Base-by-base conservation (phyloP, 1,140 invertebrate species). In the Odontomachus brunneus region DNA sequence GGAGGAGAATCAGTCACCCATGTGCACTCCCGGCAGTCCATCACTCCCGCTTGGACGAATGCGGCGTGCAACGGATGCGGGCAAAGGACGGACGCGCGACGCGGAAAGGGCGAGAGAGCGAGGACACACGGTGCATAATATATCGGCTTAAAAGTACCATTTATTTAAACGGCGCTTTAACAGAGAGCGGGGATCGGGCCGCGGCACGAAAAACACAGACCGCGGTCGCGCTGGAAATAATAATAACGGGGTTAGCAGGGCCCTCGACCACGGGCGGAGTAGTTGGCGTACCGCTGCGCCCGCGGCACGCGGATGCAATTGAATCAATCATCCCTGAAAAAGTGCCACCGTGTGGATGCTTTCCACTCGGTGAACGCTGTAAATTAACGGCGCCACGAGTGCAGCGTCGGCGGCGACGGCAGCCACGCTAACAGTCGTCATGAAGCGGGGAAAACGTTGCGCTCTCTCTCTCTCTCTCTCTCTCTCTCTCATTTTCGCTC, bases 141-240 rank as follows among this genome's bases (percentile, higher is more conserved):
- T 93, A 93, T 94, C 91, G 92, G 91, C 90, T 92, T 92, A 93
- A 92, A 92, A 93, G 93, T 93, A 89, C 91, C 93, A 93, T 94
- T 94, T 93, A 93, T 94, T 94, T 91, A 91, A 91, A 92, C 91
- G 89, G 89, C 90, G 89, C 89, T 92, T 92, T 44, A 44, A 5
- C 38, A 11, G 38, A 89, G 89, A 88, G 84, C 88, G 88, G 88
- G 88, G 86, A 88, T 86, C 88, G 85, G 87, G 85, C 87, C 88
- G 67, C 89, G 86, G 88, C 78, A 92, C 90, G 92, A 91, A 92
- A 91, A 92, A 88, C 89, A 89, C 84, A 83, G 89, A 85, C 86
- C 88, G 85, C 85, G 84, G 83, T 81, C 74, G 69, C 87, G 69
- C 87, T 84, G 89, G 87, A 93, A 93, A 93, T 93, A 93, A 93